Evolutionary conservation across 1,140 invertebrate species (phyloP).

Genomic region (Pseudomyrmex cubaensis): DNA sequence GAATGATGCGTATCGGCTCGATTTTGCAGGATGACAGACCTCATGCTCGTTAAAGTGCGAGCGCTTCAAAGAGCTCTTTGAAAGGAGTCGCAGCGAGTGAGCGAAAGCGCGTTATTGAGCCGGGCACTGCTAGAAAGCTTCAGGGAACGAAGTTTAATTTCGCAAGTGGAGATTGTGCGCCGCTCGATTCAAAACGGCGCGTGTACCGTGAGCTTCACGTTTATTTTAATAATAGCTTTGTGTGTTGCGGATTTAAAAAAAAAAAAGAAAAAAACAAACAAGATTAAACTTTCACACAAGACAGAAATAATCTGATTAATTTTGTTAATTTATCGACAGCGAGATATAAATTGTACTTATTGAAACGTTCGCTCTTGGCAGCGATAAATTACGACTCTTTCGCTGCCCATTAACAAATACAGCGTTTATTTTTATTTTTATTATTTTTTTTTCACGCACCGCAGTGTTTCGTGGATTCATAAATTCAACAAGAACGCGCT

Average conservation of each 20-base stretch:
- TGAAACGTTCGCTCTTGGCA: not conserved
- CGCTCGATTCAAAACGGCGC: not conserved
- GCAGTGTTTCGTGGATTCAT: not conserved
- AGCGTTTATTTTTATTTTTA: slow-evolving; percentile 4
- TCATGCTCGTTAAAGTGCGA: slow-evolving; percentile 57
- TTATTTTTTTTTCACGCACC: too few relatives aligned
- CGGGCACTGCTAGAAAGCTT: slow-evolving; percentile 40
- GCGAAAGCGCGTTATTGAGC: slow-evolving; percentile 52
- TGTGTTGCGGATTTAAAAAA: not conserved
- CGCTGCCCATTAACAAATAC: slow-evolving; percentile 28
- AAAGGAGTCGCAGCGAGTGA: slow-evolving; percentile 26
- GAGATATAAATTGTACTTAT: not conserved
- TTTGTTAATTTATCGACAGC: not conserved
- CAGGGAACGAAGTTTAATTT: slow-evolving; percentile 56
- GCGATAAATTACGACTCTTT: slow-evolving; percentile 10
- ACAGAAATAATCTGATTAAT: not conserved
- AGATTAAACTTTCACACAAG: not conserved
- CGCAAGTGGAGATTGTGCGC: slow-evolving; percentile 27
- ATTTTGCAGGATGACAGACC: slow-evolving; percentile 54
- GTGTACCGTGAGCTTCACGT: slow-evolving; percentile 28
- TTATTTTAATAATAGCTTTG: slow-evolving; percentile 27
- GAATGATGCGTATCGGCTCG: slow-evolving; percentile 64
- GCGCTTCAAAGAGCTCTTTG: slow-evolving; percentile 61
- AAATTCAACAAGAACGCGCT: slow-evolving; percentile 40
- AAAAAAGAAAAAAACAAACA: not conserved